Percentiles rank a stretch among this genome's conserved stretches.
Conservation (phyloP, 2,888 invertebrate genomes). For the Apantesis nais region DNA sequence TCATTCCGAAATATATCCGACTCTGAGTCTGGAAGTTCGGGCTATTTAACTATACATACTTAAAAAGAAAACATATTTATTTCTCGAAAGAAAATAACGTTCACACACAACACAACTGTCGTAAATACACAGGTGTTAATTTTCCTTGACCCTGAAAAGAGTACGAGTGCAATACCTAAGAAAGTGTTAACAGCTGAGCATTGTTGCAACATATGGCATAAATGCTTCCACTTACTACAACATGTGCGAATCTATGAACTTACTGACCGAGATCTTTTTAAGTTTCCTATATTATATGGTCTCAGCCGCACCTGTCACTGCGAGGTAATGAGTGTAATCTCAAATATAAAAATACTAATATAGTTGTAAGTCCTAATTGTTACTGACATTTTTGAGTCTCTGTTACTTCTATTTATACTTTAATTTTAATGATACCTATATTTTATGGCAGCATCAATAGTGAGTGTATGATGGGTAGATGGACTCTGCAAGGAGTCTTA, state of each 20-base stretch:
- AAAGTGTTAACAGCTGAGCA: slow-evolving; percentile 11
- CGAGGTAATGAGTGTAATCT: too few relatives aligned
- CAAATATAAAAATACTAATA: too few relatives aligned
- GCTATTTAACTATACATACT: too few relatives aligned
- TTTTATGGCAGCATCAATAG: neutral
- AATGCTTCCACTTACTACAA: neutral
- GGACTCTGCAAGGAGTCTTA: neutral
- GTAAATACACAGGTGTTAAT: neutral
- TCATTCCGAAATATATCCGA: too few relatives aligned
- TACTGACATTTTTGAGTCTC: too few relatives aligned
- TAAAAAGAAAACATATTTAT: neutral
- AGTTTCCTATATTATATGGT: neutral
- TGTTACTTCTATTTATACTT: too few relatives aligned
- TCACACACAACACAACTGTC: neutral
- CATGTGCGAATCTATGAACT: neutral
- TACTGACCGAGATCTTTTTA: neutral
- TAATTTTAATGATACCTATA: neutral
- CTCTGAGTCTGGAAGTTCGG: too few relatives aligned
- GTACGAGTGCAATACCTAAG: slow-evolving; percentile 8
- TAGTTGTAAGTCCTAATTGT: too few relatives aligned
- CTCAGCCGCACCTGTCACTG: too few relatives aligned
- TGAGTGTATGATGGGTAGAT: neutral
- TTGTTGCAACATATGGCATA: slow-evolving; percentile 13
- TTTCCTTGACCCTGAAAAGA: slow-evolving; percentile 13
- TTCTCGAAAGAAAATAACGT: neutral